phyloP scores from a whole-genome alignment of 2,797 vertebrate species.

The Lagorchestes hirsutus region DNA sequence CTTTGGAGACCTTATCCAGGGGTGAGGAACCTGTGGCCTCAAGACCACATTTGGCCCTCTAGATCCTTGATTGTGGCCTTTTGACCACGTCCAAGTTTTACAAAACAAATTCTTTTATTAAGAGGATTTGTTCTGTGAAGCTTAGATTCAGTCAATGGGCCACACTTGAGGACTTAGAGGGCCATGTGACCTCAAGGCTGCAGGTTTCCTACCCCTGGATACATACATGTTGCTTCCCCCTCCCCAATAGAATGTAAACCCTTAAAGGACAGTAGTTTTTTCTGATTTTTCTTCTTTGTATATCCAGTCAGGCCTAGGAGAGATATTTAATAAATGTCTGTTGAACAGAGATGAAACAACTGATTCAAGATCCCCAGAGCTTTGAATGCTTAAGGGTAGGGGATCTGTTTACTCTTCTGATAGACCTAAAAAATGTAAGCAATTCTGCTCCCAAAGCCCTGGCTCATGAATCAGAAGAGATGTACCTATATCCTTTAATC shows the following conservation, averaged over 20 bases:
- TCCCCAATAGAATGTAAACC: neutral
- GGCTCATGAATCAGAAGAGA: constrained; percentile 78
- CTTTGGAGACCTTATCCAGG: neutral
- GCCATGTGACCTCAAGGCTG: too few species aligned
- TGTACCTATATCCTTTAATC: constrained; percentile 77
- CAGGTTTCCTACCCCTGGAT: neutral
- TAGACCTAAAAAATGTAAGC: constrained; percentile 80
- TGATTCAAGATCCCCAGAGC: constrained; percentile 35
- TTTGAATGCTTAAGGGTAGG: neutral
- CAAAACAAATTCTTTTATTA: too few species aligned
- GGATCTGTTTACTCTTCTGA: constrained; percentile 77
- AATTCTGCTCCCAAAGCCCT: constrained; percentile 81
- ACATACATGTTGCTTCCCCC: neutral
- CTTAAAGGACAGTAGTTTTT: neutral
- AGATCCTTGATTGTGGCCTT: too few species aligned
- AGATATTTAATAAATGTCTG: neutral
- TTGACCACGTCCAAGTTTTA: too few species aligned
- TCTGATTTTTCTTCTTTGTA: neutral
- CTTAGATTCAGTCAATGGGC: too few species aligned
- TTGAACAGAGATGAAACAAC: neutral
- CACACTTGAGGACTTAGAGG: too few species aligned
- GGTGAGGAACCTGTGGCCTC: too few species aligned
- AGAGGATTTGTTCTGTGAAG: too few species aligned
- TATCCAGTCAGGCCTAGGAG: neutral
- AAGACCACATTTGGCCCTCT: too few species aligned